phyloP scores from a whole-genome alignment of 53 echinoderm and acorn worm species.

The Holothuria scabra region DNA sequence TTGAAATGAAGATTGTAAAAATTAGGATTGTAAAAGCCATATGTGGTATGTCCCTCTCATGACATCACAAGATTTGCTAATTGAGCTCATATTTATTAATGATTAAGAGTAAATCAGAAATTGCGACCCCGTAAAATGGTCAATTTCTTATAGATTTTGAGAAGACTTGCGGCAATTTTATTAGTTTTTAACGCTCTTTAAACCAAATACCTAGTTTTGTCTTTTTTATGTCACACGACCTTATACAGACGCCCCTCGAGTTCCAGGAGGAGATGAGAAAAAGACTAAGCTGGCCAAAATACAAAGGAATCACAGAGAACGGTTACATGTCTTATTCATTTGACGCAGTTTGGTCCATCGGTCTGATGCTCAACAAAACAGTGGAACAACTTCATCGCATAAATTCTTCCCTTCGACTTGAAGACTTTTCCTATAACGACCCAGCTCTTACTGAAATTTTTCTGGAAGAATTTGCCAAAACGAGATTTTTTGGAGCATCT shows the following conservation, averaged over 20 bases:
- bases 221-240: too few species aligned
- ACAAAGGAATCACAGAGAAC: slow-evolving; percentile 8
- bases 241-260: neutral
- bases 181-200: too few species aligned
- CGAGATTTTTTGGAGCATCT: slow-evolving; percentile 25
- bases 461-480: slow-evolving; percentile 1
- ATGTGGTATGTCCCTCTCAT: too few species aligned
- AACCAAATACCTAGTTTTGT: too few species aligned
- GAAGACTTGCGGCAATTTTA: too few species aligned
- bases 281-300: slow-evolving; percentile 1
- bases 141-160: too few species aligned
- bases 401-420: neutral
- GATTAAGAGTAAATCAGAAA: too few species aligned
- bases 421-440: slow-evolving; percentile 22
- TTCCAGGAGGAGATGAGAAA: neutral
- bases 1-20: too few species aligned
- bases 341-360: slow-evolving; percentile 18
- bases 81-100: too few species aligned
- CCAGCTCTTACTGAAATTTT: neutral
- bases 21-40: too few species aligned
- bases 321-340: slow-evolving; percentile 29
- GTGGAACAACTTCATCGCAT: neutral
- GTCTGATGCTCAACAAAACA: slow-evolving; percentile 21
- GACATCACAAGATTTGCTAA: too few species aligned
- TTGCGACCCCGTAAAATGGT: too few species aligned